phyloP scores from a whole-genome alignment of 2,888 invertebrate species.

The Kryphioiulus occultus region DNA sequence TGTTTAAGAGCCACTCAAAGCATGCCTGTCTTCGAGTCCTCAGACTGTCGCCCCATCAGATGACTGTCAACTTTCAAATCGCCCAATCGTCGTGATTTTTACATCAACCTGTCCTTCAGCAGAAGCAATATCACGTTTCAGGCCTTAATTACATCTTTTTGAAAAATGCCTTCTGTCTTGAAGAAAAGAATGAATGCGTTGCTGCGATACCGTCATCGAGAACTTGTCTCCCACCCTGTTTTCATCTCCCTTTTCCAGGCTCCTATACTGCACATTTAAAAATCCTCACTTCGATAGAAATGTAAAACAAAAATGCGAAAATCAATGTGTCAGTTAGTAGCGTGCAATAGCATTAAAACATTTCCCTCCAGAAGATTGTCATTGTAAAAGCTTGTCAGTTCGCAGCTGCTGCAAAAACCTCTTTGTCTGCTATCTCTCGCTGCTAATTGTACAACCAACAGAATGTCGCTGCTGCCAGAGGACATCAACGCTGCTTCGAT shows the following conservation, averaged over 20 bases:
- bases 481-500: not conserved
- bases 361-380: not conserved
- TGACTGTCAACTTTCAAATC: not conserved
- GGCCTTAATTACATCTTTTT: constrained; percentile 18
- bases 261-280: not conserved
- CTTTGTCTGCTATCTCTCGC: not conserved
- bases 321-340: not conserved
- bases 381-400: not conserved
- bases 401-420: constrained; percentile 3
- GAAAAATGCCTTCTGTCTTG: not conserved
- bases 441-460: not conserved
- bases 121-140: not conserved
- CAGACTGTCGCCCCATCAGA: not conserved
- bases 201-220: not conserved
- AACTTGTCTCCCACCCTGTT: not conserved
- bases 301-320: constrained; percentile 26
- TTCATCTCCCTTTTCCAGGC: not conserved
- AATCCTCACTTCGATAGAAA: not conserved
- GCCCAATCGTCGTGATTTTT: not conserved
- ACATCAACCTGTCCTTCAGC: constrained; percentile 22
- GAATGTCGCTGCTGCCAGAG: not conserved
- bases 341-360: not conserved
- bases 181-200: not conserved
- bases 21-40: not conserved
- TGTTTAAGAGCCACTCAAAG: not conserved